Evolutionary conservation across 2,113 vertebrate species (phyloP), one percentile per base, ranked within the genome.

Genomic region (Epinephelus fuscoguttatus): DNA sequence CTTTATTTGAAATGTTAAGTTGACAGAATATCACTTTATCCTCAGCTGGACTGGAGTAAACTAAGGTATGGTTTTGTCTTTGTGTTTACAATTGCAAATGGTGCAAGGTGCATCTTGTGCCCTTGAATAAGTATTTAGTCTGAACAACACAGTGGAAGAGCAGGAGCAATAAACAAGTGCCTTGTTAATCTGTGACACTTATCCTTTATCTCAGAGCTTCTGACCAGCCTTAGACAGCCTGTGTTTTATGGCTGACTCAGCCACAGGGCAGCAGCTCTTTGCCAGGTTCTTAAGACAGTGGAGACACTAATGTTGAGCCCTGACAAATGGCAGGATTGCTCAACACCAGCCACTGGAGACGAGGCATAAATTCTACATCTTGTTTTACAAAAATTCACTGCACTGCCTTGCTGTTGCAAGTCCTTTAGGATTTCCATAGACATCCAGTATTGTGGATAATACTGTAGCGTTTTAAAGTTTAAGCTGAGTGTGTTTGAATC

Each of bases 151-250:
- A 25, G 47, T 50, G 21, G 73, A 76, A 84, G 45, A 59, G 53
- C 62, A 37, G 59, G 30, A 30, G 37, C 30, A 80, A 49, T 80
- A 80, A 84, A 86, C 14, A 33, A 21, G 15, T 47, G 50, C 6
- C 0, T 45, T 72, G 67, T 55, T 87, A 70, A 75, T 74, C 67
- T 25, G 33, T 63, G 59, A 55, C 45, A 60, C 23, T 72, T 71
- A 49, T 57, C 42, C 59, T 67, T 89, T 88, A 83, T 84, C 81
- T 79, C 18, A 7, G 19, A 75, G 64, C 69, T 49, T 82, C 50
- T 89, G 77, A 76, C 23, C 45, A 25, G 52, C 53, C 50, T 67
- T 25, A 57, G 63, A 70, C 53, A 4, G 69, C 40, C 25, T 27
- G 4, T 75, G 62, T 25, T 78, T 76, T 55, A 75, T 70, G 72